These are phyloP conservation scores for Enteromius unitaeniatus DNA, from an alignment of 2,797 vertebrate genomes.

Conservation along the genomic window DNA sequence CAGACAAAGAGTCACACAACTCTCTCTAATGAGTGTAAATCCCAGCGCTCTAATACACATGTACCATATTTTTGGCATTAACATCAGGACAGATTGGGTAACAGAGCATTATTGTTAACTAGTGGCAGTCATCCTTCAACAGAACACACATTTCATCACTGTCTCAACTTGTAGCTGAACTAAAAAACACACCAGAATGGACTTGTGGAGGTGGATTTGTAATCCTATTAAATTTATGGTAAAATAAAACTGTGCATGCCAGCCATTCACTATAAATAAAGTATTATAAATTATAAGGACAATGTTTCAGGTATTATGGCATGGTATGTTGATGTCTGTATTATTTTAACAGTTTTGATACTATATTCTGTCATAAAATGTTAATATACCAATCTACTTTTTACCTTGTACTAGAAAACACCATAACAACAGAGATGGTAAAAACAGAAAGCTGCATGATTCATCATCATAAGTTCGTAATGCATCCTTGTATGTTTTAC, in stretches of 20 bases:
- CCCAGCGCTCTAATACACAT: constrained; percentile 42
- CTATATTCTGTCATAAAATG: constrained; percentile 2
- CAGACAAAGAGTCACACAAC: constrained; percentile 46
- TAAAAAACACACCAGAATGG: neutral
- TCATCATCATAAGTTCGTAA: neutral
- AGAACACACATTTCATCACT: constrained; percentile 60
- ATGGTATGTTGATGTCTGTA: neutral
- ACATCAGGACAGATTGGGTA: constrained; percentile 60
- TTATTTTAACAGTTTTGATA: neutral
- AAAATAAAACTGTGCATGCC: neutral
- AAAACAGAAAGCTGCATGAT: neutral
- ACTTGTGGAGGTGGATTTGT: neutral
- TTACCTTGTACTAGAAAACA: neutral
- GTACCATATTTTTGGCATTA: constrained; percentile 63
- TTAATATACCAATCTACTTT: neutral
- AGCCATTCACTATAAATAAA: neutral
- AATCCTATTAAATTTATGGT: neutral
- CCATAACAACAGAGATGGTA: neutral
- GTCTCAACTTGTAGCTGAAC: constrained; percentile 27
- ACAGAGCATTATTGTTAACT: constrained; percentile 17
- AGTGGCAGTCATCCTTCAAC: constrained; percentile 53
- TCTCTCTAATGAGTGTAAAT: constrained; percentile 55
- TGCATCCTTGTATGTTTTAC: neutral
- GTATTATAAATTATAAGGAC: neutral
- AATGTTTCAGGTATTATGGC: neutral